Evolutionary conservation across 35 echinoderm and acorn worm species (phyloP), one percentile per base, ranked within the genome.

Genomic region (Stichopus chloronotus): DNA sequence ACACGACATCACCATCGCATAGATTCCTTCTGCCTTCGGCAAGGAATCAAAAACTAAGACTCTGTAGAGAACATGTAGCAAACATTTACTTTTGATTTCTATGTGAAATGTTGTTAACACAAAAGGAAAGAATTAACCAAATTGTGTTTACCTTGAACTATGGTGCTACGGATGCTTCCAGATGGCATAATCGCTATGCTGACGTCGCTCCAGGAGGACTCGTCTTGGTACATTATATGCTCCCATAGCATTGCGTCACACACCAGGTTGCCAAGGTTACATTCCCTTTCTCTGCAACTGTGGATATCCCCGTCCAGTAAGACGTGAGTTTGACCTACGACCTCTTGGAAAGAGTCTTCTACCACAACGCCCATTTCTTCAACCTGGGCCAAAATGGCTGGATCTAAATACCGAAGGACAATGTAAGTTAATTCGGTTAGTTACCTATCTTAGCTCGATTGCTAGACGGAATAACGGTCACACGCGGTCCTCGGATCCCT

Each of bases 241-340:
- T 91, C 76, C 19, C 90, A 84, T 24, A 95, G 61, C 60, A 92
- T 79, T 6, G 90, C 94, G 43, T 95, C 94, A 55, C 74, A 57
- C 6, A 95, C 24, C 4, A 95, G 91, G 90, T 96, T 94, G 58
- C 95, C 95, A 52, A 96, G 88, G 95, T 96, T 96, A 69, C 95
- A 96, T 69, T 94, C 95, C 72, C 16, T 16, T 5, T 78, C 79
- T 5, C 95, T 77, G 78, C 95, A 96, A 23, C n/a, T 65, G 17
- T 24, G 21, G 9, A 79, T 79, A 10, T 90, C 87, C 4, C 93
- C 93, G 9, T 94, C 23, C 17, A 94, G 88, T 54, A 82, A 57
- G 0, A 94, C 93, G 63, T 91, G 79, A 7, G 93, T 91, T 91
- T 74, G 53, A 61, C 93, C 93, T 25, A 94, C 68, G 63, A 91